Evolutionary conservation across 2,113 vertebrate species (phyloP), one percentile per base, ranked within the genome.

Genomic region (Ochotona princeps): DNA sequence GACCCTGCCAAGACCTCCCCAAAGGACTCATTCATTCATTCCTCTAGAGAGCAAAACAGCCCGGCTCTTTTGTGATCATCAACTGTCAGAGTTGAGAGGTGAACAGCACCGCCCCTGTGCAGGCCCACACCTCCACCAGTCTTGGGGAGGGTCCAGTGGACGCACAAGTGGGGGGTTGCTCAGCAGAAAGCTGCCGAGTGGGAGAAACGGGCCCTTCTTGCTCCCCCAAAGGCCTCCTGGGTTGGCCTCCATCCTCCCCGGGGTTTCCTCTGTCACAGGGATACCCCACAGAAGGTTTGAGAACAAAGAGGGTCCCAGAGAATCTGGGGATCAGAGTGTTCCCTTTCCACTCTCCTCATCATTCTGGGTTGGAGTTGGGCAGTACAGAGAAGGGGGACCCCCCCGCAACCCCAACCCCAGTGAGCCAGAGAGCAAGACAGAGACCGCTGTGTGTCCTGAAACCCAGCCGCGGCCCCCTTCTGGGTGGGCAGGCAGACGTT

Each of bases 361-460:
- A 6, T n/a, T 32, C 79, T 74, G n/a, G 15, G 79, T n/a, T 0
- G 85, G n/a, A 44, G 75, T 70, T 8, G 9, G 70, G 61, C 93
- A 11, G 83, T 67, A 61, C 67, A 30, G 44, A 7, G 30, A 32
- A 44, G 70, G 28, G 17, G 44, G 47, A 60, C 17, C 66, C 30
- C 70, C 60, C 30, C 94, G 38, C 38, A 44, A 44, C 38, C 38
- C 38, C 38, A 44, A 44, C 38, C 38, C 38, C 38, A 44, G 38
- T 44, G 38, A 44, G 38, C 90, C 51, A 11, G 88, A 14, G 85
- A 25, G 88, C 2, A 0, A 82, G 85, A 96, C 94, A 96, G 93
- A 91, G 91, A 86, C 83, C 80, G 54, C 86, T 93, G 92, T 95
- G 73, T 93, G 65, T 38, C 23, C 20, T 44, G 90, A 95, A 96